Evolutionary conservation across 2,113 vertebrate species (phyloP).

Genomic region (Brachyistius frenatus): DNA sequence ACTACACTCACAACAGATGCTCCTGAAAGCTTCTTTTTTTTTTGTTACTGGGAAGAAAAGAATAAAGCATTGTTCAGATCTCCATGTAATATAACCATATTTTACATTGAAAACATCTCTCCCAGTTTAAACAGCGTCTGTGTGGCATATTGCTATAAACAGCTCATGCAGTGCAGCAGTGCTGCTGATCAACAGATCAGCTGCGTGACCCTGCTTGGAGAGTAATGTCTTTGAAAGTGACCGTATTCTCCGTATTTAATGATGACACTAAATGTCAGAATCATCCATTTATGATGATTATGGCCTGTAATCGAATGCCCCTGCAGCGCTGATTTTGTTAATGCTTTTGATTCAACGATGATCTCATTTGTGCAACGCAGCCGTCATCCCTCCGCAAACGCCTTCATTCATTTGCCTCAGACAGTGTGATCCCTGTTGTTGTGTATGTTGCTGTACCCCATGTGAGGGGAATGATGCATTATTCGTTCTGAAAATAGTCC

Average conservation of each 20-base stretch:
- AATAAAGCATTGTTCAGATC: not conserved
- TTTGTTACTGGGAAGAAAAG: not conserved
- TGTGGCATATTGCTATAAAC: not conserved
- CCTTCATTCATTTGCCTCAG: too few species aligned
- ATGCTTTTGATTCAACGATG: not conserved
- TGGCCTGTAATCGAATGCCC: not conserved
- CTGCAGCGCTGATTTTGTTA: not conserved
- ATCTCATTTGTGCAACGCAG: not conserved
- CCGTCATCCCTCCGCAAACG: too few species aligned
- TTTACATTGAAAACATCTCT: not conserved
- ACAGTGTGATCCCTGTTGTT: too few species aligned
- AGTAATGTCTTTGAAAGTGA: constrained; percentile 3
- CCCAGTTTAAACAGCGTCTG: too few species aligned
- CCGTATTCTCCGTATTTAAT: not conserved
- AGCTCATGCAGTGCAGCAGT: too few species aligned
- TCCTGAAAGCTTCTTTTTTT: constrained; percentile 12
- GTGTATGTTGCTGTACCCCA: too few species aligned
- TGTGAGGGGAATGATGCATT: too few species aligned
- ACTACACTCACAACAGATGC: not conserved
- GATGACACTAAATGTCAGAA: not conserved
- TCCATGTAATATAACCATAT: not conserved
- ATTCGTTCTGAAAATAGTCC: too few species aligned
- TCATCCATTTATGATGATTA: not conserved
- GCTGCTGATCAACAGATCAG: not conserved
- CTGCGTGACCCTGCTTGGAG: not conserved